Evolutionary conservation across 2,797 vertebrate genomes (phyloP), one percentile per base, ranked within the genome.

Genomic region (Micrastur ruficollis): DNA sequence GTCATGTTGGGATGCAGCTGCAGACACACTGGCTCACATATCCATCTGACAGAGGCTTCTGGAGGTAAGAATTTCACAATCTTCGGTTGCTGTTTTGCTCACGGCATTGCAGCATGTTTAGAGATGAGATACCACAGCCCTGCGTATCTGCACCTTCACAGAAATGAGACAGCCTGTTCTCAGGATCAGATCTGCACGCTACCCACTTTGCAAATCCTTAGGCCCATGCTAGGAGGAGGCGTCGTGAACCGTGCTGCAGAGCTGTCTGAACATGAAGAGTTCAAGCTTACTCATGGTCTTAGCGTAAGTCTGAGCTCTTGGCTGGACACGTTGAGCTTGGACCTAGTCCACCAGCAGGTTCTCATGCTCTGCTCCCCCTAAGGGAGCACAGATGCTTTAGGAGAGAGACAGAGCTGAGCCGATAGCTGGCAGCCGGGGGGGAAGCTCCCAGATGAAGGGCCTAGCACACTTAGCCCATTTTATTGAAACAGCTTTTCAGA

Each of bases 21-120:
- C 95, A 86, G 94, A 46, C 73, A 42, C 10, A 0, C 21, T 19
- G 58, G 44, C 56, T 92, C 72, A 11, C 27, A 38, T 7, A 46
- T 3, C 74, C 71, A 68, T 47, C 94, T 81, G 70, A 82, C 86
- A 70, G 71, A 52, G 47, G 67, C 83, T 85, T 7, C 83, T 87
- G 76, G 81, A 93, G 83, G 70, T 23, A 42, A 29, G 93, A 14
- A 40, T 94, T 93, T 71, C 83, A 17, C 92, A 84, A 71, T 6
- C 86, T 42, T 6, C 4, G 32, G 63, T 13, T 74, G 63, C 29
- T 1, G 17, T 26, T 49, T 59, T 36, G 65, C 87, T 81, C 42
- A 0, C 3, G 82, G 88, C 58, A 11, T 0, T 38, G 66, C 70
- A 36, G 76, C 0, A 0, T 36, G 59, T 66, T 67, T 12, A 34